phyloP scores from a whole-genome alignment of 2,113 vertebrate genomes.

The Octodon degus region DNA sequence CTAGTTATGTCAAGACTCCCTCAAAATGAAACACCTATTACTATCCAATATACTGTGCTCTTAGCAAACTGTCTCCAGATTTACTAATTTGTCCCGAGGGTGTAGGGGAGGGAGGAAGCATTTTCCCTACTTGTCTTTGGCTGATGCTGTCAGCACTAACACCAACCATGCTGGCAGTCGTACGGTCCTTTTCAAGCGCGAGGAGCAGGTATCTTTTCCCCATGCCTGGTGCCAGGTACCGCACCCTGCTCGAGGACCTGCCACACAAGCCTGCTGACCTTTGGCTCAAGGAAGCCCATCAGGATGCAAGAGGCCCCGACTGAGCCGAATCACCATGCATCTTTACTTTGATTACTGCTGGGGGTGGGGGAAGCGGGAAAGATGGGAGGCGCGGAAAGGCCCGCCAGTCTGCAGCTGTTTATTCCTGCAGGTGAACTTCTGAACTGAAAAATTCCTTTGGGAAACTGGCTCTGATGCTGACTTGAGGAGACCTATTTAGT shows the following conservation, averaged over 20 bases:
- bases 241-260: background rate
- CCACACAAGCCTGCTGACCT: background rate
- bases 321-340: background rate
- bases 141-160: background rate
- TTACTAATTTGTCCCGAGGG: background rate
- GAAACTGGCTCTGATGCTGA: background rate
- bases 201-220: background rate
- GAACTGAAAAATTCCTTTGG: background rate
- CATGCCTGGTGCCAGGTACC: background rate
- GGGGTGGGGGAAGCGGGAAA: background rate
- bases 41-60: background rate
- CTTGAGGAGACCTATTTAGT: background rate
- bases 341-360: background rate
- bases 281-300: background rate
- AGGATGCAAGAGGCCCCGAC: background rate
- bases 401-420: background rate
- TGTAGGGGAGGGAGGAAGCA: fast-evolving
- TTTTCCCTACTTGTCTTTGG: slow-evolving; percentile 38
- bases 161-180: background rate
- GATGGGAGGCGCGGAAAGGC: background rate
- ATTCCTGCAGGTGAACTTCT: background rate
- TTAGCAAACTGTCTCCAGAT: background rate
- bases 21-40: background rate
- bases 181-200: background rate
- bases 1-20: slow-evolving; percentile 71